A percentile compares a stretch with the other conserved stretches of the same genome.
Conservation (phyloP, 2,888 invertebrate species). For the Empis stercorea region DNA sequence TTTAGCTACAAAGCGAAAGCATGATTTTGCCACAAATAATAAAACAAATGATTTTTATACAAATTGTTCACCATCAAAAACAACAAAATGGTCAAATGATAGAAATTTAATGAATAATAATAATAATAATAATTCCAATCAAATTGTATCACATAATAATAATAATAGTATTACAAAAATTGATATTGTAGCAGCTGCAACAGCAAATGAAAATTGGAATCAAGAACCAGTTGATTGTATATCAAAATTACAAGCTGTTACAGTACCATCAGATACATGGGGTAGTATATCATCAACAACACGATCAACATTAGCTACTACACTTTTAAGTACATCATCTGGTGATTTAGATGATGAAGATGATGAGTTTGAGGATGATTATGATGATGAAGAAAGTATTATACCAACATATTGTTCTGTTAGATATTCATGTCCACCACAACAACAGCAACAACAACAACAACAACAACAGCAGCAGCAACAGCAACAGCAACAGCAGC, state of each 20-base stretch:
- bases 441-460: background rate
- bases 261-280: slow-evolving; percentile 50
- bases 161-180: slow-evolving; percentile 30
- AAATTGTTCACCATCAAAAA: slow-evolving; percentile 43
- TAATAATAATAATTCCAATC: no score
- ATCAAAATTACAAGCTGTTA: slow-evolving; percentile 57
- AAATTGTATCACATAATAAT: slow-evolving; percentile 21
- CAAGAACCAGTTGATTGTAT: slow-evolving; percentile 40
- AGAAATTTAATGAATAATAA: slow-evolving; percentile 21
- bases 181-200: slow-evolving; percentile 31
- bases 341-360: slow-evolving; percentile 35
- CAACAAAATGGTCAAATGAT: slow-evolving; percentile 41
- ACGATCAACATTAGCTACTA: slow-evolving; percentile 33
- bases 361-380: slow-evolving; percentile 37
- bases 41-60: slow-evolving; percentile 38
- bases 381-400: slow-evolving; percentile 36
- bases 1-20: slow-evolving; percentile 55
- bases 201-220: slow-evolving; percentile 30
- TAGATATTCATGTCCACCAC: slow-evolving; percentile 13
- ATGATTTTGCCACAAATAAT: slow-evolving; percentile 39
- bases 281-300: slow-evolving; percentile 34
- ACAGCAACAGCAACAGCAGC: background rate
- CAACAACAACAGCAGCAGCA: background rate
- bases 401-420: slow-evolving; percentile 35
- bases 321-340: slow-evolving; percentile 30